These are phyloP conservation scores for Peromyscus aztecus DNA, from an alignment of 2,797 vertebrate species.

Conservation along the genomic window DNA sequence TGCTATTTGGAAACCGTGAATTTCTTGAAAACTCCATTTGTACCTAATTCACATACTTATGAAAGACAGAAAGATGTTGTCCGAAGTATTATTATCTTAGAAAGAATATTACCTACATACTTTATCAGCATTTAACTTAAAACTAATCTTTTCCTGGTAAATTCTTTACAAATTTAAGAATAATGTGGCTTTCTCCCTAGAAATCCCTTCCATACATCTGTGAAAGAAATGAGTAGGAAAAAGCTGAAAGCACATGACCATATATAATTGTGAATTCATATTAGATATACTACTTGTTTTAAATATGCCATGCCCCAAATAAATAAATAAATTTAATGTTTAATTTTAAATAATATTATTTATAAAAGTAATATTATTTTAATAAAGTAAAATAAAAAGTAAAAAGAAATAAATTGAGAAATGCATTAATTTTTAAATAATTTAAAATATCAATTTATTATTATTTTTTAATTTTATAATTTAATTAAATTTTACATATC, in stretches of 20 bases:
- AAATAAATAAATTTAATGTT: neutral
- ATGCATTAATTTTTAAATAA: neutral
- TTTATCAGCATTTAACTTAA: constrained; percentile 34
- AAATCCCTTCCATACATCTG: neutral
- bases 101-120: neutral
- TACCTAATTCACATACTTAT: neutral
- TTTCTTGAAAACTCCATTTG: neutral
- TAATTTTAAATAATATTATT: neutral
- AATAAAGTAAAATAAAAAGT: neutral
- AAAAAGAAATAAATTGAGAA: neutral
- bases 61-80: neutral
- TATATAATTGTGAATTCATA: neutral
- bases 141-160: constrained; percentile 16
- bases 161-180: neutral
- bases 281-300: neutral
- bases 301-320: neutral
- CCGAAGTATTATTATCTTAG: neutral
- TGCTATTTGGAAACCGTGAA: neutral
- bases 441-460: neutral
- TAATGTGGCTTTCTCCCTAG: neutral
- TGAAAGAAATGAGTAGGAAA: neutral
- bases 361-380: neutral
- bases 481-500: too few relatives aligned
- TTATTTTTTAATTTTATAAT: too few relatives aligned
- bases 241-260: neutral